Evolutionary conservation across 2,888 invertebrate species (phyloP).

Genomic region (Spicauda simplicius): DNA sequence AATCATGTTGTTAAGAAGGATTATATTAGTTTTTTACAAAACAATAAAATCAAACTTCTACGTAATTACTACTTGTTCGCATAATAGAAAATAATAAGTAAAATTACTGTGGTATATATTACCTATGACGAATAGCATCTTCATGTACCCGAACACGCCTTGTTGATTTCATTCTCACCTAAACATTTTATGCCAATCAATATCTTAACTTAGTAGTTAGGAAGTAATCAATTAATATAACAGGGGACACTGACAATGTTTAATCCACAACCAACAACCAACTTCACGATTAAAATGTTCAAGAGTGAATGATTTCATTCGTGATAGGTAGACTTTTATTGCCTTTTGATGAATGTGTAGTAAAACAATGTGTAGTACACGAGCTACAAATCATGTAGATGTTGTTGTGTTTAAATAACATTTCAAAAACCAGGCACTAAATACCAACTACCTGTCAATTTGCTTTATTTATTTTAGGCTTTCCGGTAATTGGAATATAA

Average conservation of each 20-base stretch:
- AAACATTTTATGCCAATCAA: constrained; percentile 80
- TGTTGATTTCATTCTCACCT: constrained; percentile 83
- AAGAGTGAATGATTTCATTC: constrained; percentile 20
- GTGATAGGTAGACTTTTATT: neutral
- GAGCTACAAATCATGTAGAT: neutral
- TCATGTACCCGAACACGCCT: constrained; percentile 83
- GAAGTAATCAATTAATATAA: constrained; percentile 9
- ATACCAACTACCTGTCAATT: neutral
- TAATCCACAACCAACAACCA: constrained; percentile 2
- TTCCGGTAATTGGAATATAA: constrained; percentile 8
- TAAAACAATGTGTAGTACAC: constrained; percentile 6
- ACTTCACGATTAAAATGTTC: constrained; percentile 16
- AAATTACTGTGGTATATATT: constrained; percentile 63
- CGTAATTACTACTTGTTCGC: constrained; percentile 58
- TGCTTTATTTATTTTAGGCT: neutral
- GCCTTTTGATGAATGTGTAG: constrained; percentile 9
- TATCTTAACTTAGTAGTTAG: constrained; percentile 40
- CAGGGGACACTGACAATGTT: neutral
- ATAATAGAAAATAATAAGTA: constrained; percentile 57
- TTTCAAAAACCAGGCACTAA: neutral
- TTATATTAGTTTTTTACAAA: constrained; percentile 41
- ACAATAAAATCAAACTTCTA: constrained; percentile 54
- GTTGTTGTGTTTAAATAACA: constrained; percentile 15
- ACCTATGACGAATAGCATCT: constrained; percentile 84
- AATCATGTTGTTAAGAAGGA: constrained; percentile 37